Conservation (phyloP, 2,113 vertebrate species). For the Chamaetylas fuelleborni region DNA sequence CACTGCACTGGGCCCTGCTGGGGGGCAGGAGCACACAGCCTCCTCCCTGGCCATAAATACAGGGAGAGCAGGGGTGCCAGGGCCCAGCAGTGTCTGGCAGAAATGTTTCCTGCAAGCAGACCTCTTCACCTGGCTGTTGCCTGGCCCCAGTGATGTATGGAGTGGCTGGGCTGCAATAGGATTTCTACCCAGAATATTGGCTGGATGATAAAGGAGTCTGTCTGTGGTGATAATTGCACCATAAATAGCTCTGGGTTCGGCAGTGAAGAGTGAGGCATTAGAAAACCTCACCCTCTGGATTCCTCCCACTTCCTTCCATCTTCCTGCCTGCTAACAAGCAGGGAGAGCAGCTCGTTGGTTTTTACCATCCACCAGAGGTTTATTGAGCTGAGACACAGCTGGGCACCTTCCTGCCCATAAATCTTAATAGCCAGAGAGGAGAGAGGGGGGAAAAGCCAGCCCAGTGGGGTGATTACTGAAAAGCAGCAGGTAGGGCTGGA, state of each 20-base stretch:
- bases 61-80: background rate
- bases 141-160: background rate
- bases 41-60: background rate
- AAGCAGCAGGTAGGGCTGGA: background rate
- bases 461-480: background rate
- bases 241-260: constrained; percentile 48
- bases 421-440: background rate
- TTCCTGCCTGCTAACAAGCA: constrained; percentile 55
- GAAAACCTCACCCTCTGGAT: constrained; percentile 44
- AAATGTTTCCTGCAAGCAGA: background rate
- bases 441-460: rapidly evolving
- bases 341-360: background rate
- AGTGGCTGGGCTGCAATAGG: constrained; percentile 30
- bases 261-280: constrained; percentile 46
- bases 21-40: background rate
- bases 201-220: constrained; percentile 57
- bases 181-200: constrained; percentile 52
- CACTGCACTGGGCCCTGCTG: background rate
- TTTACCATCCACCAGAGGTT: background rate
- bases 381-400: background rate
- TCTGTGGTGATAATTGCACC: constrained; percentile 53
- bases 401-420: constrained; percentile 12
- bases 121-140: constrained; percentile 12
- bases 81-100: background rate
- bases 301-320: constrained; percentile 58